These are phyloP conservation scores for Thalassarche chlororhynchos DNA, from an alignment of 2,113 vertebrate genomes.

Conservation along the genomic window DNA sequence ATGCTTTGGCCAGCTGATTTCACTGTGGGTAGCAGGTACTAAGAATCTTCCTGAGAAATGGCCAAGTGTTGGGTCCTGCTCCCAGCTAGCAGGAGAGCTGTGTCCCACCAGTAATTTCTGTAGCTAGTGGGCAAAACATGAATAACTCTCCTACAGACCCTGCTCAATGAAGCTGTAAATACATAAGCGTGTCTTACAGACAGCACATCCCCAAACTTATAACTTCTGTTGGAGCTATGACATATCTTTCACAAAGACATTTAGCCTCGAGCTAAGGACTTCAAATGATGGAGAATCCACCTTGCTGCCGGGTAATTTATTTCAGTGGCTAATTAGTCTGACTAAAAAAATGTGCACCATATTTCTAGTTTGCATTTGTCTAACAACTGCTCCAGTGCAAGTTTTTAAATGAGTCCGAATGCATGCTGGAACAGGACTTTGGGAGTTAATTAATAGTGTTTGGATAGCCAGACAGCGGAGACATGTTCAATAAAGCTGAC, in stretches of 20 bases:
- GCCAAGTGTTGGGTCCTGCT: not conserved
- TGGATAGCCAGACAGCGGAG: slow-evolving; percentile 29
- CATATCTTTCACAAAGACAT: not conserved
- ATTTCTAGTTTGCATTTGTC: slow-evolving; percentile 2
- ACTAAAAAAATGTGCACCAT: not conserved
- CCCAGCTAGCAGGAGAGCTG: not conserved
- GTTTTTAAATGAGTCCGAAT: slow-evolving; percentile 20
- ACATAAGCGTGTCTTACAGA: not conserved
- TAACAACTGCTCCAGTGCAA: not conserved
- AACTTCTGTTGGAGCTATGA: not conserved
- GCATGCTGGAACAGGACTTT: slow-evolving; percentile 20
- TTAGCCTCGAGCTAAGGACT: not conserved
- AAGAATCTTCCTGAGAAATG: not conserved
- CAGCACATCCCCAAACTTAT: not conserved
- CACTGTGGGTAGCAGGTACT: not conserved
- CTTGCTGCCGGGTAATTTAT: slow-evolving; percentile 26
- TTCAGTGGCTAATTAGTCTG: slow-evolving; percentile 46
- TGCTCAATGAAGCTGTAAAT: not conserved
- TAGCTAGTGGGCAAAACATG: not conserved
- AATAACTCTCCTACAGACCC: not conserved
- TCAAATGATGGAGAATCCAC: slow-evolving; percentile 36
- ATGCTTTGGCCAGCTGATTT: not conserved
- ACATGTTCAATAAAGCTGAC: slow-evolving; percentile 38
- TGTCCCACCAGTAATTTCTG: not conserved
- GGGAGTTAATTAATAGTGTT: slow-evolving; percentile 54